phyloP scores from a whole-genome alignment of 2,888 invertebrate genomes.

The Torymus texanus region DNA sequence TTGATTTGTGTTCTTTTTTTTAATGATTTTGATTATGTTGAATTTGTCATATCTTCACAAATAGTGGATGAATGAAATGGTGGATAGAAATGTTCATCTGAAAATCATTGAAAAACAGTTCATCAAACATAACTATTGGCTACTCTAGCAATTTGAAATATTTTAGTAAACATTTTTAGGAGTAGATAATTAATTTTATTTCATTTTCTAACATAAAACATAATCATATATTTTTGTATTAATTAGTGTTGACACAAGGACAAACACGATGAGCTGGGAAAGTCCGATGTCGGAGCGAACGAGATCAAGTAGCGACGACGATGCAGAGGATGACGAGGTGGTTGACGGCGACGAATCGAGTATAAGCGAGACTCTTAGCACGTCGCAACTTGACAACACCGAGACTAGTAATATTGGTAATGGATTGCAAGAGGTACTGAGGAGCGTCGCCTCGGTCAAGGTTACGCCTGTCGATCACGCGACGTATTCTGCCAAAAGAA shows the following conservation, averaged over 20 bases:
- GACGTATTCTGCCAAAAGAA: conserved; percentile 50
- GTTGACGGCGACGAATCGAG: conserved; percentile 24
- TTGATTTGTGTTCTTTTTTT: no score
- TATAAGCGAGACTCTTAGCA: conserved; percentile 6
- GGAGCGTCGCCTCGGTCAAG: conserved; percentile 31
- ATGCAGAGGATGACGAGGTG: conserved; percentile 20
- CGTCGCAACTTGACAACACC: conserved; percentile 14
- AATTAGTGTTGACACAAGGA: conserved; percentile 27
- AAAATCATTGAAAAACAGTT: no score
- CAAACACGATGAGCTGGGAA: conserved; percentile 67
- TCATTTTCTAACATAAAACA: no score
- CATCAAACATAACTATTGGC: no score
- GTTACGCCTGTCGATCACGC: conserved; percentile 50
- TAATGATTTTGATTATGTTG: no score
- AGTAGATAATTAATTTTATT: no score
- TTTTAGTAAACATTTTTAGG: no score
- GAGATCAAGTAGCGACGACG: conserved; percentile 66
- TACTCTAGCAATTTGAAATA: no score
- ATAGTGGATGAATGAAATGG: no score
- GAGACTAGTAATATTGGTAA: conserved; percentile 37
- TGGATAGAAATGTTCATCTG: no score
- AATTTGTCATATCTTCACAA: no score
- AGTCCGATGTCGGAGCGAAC: conserved; percentile 71
- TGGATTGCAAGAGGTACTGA: conserved; percentile 35
- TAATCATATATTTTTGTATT: no score